These are phyloP conservation scores for Asbolus verrucosus DNA, from an alignment of 1,140 invertebrate species.

Conservation along the genomic window DNA sequence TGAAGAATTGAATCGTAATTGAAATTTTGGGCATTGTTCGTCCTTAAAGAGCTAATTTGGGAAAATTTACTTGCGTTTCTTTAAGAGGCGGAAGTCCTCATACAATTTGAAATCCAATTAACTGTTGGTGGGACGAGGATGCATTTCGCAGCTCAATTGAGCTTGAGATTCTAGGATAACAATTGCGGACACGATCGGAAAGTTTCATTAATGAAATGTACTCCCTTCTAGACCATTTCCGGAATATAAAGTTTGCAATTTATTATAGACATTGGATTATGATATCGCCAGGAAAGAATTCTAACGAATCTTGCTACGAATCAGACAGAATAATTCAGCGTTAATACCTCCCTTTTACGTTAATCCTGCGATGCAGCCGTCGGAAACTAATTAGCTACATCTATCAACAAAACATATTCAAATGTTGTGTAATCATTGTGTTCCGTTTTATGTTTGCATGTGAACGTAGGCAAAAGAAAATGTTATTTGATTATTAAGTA, in stretches of 20 bases:
- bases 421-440: neutral
- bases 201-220: slow-evolving; percentile 61
- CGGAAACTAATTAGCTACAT: too few relatives aligned
- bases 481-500: slow-evolving; percentile 40
- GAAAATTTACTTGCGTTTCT: neutral
- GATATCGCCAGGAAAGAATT: slow-evolving; percentile 39
- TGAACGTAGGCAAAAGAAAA: slow-evolving; percentile 15
- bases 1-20: slow-evolving; percentile 1
- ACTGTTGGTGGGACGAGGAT: slow-evolving; percentile 45
- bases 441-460: too few relatives aligned
- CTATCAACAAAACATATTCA: neutral
- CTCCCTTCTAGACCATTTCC: slow-evolving; percentile 52
- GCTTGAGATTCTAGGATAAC: slow-evolving; percentile 52
- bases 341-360: too few relatives aligned
- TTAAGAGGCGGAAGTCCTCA: slow-evolving; percentile 10
- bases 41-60: neutral
- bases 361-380: too few relatives aligned
- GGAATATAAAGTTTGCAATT: slow-evolving; percentile 58
- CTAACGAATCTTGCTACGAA: neutral
- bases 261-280: slow-evolving; percentile 54
- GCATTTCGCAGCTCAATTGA: slow-evolving; percentile 51
- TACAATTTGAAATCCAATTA: slow-evolving; percentile 44
- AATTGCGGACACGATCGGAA: slow-evolving; percentile 55
- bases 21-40: slow-evolving; percentile 1
- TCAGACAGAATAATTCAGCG: too few relatives aligned